phyloP scores from a whole-genome alignment of 1,140 invertebrate species.

The Listronotus bonariensis region DNA sequence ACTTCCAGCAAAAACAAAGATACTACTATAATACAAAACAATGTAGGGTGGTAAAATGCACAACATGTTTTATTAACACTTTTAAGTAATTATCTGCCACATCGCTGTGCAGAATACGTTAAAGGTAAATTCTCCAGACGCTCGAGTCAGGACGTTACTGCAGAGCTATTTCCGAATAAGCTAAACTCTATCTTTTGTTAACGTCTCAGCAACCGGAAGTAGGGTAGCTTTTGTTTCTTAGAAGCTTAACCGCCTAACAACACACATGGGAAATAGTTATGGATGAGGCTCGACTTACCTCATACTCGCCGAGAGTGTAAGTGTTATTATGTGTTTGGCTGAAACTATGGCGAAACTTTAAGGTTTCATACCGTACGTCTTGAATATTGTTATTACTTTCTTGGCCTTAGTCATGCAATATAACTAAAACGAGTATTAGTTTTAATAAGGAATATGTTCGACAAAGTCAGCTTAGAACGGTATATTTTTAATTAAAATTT shows the following conservation, averaged over 20 bases:
- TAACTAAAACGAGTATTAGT: too few species aligned
- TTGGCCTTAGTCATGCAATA: too few species aligned
- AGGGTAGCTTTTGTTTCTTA: constrained; percentile 17
- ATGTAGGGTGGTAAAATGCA: too few species aligned
- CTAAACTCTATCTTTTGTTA: constrained; percentile 20
- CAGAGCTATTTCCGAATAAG: constrained; percentile 20
- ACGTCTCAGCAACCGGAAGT: constrained; percentile 17
- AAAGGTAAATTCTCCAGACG: constrained; percentile 4
- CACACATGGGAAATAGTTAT: constrained; percentile 21
- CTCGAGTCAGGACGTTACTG: constrained; percentile 6
- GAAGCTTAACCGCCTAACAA: constrained; percentile 13
- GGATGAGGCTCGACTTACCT: constrained; percentile 16
- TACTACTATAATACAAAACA: too few species aligned
- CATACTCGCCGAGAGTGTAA: constrained; percentile 5
- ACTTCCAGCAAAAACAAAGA: too few species aligned
- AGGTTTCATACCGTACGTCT: too few species aligned
- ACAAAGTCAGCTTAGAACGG: too few species aligned
- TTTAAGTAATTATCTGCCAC: too few species aligned
- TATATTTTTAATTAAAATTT: too few species aligned
- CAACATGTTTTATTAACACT: too few species aligned
- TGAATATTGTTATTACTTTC: too few species aligned
- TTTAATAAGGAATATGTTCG: too few species aligned
- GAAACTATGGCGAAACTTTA: neutral
- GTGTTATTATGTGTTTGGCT: constrained; percentile 18
- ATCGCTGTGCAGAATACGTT: neutral